Base-by-base conservation (phyloP, 2,888 invertebrate genomes). In the Agrotis segetum region DNA sequence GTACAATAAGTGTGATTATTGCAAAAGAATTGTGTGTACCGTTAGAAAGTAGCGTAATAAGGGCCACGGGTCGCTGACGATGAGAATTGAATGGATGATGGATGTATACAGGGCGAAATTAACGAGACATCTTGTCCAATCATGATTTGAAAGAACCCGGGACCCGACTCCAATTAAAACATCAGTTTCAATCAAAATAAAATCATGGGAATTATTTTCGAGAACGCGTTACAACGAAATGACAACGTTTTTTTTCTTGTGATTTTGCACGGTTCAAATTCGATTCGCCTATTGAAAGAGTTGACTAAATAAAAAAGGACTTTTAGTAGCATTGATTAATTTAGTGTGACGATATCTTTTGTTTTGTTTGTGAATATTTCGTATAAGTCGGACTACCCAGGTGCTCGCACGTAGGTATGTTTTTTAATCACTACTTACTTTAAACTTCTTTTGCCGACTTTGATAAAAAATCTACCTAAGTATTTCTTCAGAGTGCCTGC, bases 1-100 rank as follows among this genome's bases (percentile, higher is more conserved):
- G 77, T 77, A 78, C 75, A 87, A 87, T 85, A 86, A 81, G 85
- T 84, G 83, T 88, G 83, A 88, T 89, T 90, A 89, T 77, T 81
- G 83, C 85, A 82, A 85, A 80, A 77, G 74, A 82, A 85, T 83
- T 86, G 72, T 83, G 77, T 79, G 77, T 82, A 70, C 89, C 87
- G 88, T 89, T 90, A 90, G 88, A 91, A 89, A 89, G 88, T 77
- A 59, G 59, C 58, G 81, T 88, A 89, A 90, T 87, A 82, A 84
- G 82, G 81, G 86, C 77, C 73, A 77, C 73, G 77, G 77, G 83
- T 85, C 75, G 78, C 61, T 80, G 81, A 66, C 67, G 74, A 74
- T 78, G 72, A 65, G 73, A 71, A 64, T 67, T 67, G 69, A 79
- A 75, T 66, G 65, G 55, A 68, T 79, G 79, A 81, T 82, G 63